Conservation (phyloP, 1,140 invertebrate genomes). For the Saxidomus purpurata region DNA sequence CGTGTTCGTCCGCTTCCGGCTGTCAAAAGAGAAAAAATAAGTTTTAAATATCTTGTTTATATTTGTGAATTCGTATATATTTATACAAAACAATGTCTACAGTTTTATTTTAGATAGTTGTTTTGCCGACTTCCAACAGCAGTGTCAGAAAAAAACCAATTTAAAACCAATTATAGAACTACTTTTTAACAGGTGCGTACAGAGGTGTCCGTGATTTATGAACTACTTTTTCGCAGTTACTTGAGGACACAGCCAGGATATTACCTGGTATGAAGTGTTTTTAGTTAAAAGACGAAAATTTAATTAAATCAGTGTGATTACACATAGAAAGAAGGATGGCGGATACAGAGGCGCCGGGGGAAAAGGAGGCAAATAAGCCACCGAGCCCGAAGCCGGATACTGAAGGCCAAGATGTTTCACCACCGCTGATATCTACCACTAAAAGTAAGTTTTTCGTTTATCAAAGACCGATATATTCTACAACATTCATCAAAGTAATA, state of each 20-base stretch:
- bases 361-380: constrained; percentile 81
- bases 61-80: background rate
- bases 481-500: no score
- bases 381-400: constrained; percentile 80
- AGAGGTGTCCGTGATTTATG: background rate
- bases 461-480: no score
- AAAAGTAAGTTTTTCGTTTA: constrained; percentile 58
- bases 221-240: constrained; percentile 60
- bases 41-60: background rate
- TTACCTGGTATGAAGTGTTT: background rate
- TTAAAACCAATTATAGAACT: constrained; percentile 42
- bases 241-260: constrained; percentile 37
- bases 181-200: constrained; percentile 42
- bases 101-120: background rate
- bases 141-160: background rate
- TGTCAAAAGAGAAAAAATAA: background rate
- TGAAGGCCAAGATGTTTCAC: constrained; percentile 79
- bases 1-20: constrained; percentile 9
- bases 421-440: constrained; percentile 73
- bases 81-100: background rate
- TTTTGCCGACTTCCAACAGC: background rate
- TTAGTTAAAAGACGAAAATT: background rate
- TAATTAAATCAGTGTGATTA: background rate
- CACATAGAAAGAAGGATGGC: constrained; percentile 47
- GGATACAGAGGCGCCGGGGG: constrained; percentile 72